A percentile compares a stretch with the other conserved stretches of the same genome.
Evolutionary conservation across 2,113 vertebrate species (phyloP).

Genomic region (Macheiramphus alcinus): DNA sequence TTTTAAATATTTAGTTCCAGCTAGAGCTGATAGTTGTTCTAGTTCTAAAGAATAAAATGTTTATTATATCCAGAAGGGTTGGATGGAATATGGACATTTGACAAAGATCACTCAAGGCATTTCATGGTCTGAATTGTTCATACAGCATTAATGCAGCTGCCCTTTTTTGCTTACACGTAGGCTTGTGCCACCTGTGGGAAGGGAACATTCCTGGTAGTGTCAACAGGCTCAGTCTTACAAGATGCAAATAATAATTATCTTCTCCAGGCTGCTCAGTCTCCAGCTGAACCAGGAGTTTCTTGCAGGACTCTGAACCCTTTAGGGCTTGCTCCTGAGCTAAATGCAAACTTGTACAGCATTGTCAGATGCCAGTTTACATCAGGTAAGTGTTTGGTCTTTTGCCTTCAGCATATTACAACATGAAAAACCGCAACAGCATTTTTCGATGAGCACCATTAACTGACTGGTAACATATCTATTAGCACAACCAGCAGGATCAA

Average conservation of each 20-base stretch:
- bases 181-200: background rate
- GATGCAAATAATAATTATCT: background rate
- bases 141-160: background rate
- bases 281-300: background rate
- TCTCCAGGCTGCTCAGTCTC: background rate
- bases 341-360: background rate
- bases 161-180: rapidly evolving
- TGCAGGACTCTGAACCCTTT: background rate
- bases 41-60: background rate
- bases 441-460: conserved; percentile 16
- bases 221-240: rapidly evolving
- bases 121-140: background rate
- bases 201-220: background rate
- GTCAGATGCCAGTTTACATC: background rate
- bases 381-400: background rate
- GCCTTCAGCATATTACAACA: background rate
- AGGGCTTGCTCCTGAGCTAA: background rate
- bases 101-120: background rate
- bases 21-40: background rate
- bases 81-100: background rate
- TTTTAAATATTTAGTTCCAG: background rate
- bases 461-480: background rate
- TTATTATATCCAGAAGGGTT: background rate
- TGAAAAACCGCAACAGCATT: background rate
- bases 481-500: background rate